A percentile compares a stretch with the other conserved stretches of the same genome.
These are phyloP conservation scores for Cheilosia impressa DNA, from an alignment of 2,888 invertebrate genomes.

Conservation along the genomic window DNA sequence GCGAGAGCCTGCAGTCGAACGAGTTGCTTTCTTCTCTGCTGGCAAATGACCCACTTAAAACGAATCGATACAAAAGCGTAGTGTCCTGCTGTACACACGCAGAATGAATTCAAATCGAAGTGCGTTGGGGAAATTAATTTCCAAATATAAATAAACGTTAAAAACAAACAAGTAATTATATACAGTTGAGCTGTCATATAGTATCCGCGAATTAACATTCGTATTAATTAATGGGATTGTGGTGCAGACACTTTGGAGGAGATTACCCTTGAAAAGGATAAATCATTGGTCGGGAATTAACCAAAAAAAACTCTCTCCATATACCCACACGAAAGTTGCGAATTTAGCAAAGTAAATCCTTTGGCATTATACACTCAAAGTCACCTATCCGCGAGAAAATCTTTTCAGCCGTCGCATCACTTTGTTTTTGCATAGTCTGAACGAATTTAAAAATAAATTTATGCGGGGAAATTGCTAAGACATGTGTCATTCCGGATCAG, in stretches of 20 bases:
- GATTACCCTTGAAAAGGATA: neutral
- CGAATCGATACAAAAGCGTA: slow-evolving; percentile 19
- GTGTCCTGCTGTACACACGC: neutral
- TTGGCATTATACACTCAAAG: too few species aligned
- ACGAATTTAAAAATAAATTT: neutral
- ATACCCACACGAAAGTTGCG: too few species aligned
- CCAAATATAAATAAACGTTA: slow-evolving; percentile 15
- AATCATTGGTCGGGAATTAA: neutral
- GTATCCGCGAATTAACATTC: too few species aligned
- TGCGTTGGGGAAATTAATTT: slow-evolving; percentile 15
- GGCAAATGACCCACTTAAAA: slow-evolving; percentile 3
- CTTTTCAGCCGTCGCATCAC: neutral
- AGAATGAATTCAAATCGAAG: neutral
- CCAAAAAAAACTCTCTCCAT: too few species aligned
- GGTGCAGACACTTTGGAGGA: neutral
- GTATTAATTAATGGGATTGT: slow-evolving; percentile 17
- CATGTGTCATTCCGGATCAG: slow-evolving; percentile 8
- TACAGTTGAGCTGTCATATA: neutral
- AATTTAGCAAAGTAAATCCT: too few species aligned
- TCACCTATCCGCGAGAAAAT: too few species aligned
- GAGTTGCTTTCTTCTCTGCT: neutral
- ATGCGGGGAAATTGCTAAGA: slow-evolving; percentile 14
- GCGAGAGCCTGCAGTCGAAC: neutral
- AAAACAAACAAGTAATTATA: neutral
- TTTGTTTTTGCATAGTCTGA: neutral